phyloP scores from a whole-genome alignment of 2,113 vertebrate species.

The Serilophus lunatus region DNA sequence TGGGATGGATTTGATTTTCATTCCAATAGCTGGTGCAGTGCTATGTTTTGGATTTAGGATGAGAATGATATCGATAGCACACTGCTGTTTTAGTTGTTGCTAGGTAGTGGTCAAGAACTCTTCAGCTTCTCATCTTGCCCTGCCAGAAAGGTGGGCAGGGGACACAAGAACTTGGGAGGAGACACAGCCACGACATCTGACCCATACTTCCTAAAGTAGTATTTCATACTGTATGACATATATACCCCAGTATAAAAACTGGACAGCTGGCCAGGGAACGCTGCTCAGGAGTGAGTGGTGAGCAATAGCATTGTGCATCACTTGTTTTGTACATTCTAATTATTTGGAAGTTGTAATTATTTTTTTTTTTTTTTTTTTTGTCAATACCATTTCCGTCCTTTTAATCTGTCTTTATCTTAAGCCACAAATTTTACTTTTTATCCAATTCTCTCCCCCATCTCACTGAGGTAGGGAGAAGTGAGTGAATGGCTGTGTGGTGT shows the following conservation, averaged over 20 bases:
- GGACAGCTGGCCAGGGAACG: neutral
- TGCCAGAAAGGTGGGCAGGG: rapidly evolving
- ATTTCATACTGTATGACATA: neutral
- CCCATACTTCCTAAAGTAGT: neutral
- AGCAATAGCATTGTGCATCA: neutral
- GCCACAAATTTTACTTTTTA: neutral
- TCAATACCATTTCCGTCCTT: neutral
- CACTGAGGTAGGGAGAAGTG: neutral
- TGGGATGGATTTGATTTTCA: neutral
- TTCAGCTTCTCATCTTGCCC: neutral
- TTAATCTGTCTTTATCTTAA: neutral
- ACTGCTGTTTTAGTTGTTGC: neutral
- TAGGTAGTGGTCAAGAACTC: neutral
- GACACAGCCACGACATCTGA: neutral
- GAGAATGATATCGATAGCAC: neutral
- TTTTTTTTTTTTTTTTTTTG: no score
- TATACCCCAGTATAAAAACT: neutral
- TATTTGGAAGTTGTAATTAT: neutral
- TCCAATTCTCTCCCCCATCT: neutral
- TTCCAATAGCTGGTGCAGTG: neutral
- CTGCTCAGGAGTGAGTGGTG: neutral
- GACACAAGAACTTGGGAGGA: neutral
- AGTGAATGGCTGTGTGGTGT: neutral
- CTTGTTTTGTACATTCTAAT: neutral
- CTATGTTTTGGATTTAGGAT: neutral